Evolutionary conservation across 2,113 vertebrate species (phyloP).

Genomic region (Lycocorax pyrrhopterus): DNA sequence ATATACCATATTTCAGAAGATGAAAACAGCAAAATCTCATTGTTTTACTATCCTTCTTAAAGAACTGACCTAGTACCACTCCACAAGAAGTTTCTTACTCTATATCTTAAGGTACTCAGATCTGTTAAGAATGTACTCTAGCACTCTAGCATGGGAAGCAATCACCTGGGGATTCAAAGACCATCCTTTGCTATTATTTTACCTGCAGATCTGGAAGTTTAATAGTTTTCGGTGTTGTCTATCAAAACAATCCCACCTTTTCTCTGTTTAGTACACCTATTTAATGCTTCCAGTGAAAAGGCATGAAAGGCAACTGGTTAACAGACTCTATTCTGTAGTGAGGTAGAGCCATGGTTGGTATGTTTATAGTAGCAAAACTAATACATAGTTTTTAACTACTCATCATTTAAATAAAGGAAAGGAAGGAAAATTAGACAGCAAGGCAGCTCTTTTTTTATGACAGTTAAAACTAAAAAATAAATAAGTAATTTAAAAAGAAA

Average conservation of each 20-base stretch:
- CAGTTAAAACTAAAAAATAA: background rate
- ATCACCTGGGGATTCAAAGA: background rate
- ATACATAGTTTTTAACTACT: background rate
- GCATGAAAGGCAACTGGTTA: background rate
- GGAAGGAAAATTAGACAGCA: background rate
- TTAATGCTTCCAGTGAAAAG: background rate
- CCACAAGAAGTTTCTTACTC: background rate
- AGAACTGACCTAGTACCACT: background rate
- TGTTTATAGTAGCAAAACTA: background rate
- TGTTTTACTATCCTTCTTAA: background rate
- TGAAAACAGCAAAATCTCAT: background rate
- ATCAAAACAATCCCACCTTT: background rate
- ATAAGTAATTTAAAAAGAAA: constrained; percentile 26
- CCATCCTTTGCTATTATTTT: background rate
- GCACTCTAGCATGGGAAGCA: background rate
- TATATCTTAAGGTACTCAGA: background rate
- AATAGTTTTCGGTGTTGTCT: background rate
- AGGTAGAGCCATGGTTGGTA: background rate
- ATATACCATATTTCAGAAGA: background rate
- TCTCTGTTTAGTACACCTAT: background rate
- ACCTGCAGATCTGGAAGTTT: background rate
- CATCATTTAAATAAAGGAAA: background rate
- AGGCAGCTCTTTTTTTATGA: background rate
- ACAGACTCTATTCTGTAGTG: background rate
- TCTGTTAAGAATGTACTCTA: background rate